A percentile compares a stretch with the other conserved stretches of the same genome.
phyloP scores from a whole-genome alignment of 2,113 vertebrate species.

The Anoplopoma fimbria region DNA sequence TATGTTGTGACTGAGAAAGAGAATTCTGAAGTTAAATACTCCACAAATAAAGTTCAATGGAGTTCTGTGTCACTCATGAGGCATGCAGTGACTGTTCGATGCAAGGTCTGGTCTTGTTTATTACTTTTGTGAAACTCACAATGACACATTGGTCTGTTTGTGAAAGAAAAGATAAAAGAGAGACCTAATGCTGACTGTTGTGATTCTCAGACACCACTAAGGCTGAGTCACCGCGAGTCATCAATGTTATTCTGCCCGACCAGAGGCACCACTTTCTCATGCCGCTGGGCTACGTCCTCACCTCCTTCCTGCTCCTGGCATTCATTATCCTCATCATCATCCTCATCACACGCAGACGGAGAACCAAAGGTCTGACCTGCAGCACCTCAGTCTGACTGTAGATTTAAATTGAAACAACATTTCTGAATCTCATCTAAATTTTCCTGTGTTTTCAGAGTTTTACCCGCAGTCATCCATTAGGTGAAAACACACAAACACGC shows the following conservation, averaged over 20 bases:
- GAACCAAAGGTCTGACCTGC: conserved; percentile 82
- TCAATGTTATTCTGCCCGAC: conserved; percentile 93
- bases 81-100: neutral
- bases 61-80: conserved; percentile 13
- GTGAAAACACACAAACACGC: conserved; percentile 55
- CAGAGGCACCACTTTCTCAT: conserved; percentile 89
- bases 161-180: conserved; percentile 3
- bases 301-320: conserved; percentile 88
- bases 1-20: neutral
- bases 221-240: conserved; percentile 86
- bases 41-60: neutral
- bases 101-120: neutral
- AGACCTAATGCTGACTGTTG: conserved; percentile 40
- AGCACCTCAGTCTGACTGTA: neutral
- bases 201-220: conserved; percentile 82
- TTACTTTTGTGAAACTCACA: conserved; percentile 1
- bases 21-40: neutral
- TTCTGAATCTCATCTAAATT: neutral
- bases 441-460: conserved; percentile 59
- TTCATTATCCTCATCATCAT: conserved; percentile 87
- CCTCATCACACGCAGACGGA: conserved; percentile 84
- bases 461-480: conserved; percentile 62
- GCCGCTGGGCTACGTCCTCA: conserved; percentile 93
- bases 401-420: neutral
- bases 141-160: conserved; percentile 26